phyloP scores from a whole-genome alignment of 2,113 vertebrate species.

The Camelus dromedarius region DNA sequence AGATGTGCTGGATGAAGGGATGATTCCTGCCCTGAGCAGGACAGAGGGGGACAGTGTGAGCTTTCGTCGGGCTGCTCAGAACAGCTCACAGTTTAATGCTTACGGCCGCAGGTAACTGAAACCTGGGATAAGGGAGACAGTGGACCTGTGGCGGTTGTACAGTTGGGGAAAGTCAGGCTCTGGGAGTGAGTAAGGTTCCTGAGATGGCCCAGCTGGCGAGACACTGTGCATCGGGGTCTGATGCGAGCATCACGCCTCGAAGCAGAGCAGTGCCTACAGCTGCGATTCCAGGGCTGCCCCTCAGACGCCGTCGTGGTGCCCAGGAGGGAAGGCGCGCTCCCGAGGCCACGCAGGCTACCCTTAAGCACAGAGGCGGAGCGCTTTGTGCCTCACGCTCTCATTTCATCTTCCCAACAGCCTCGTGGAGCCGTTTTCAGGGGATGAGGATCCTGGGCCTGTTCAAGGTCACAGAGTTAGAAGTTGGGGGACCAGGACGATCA shows the following conservation, averaged over 20 bases:
- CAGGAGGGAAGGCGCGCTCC: accelerated
- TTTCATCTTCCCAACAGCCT: not conserved
- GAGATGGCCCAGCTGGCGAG: no score
- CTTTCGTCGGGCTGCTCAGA: not conserved
- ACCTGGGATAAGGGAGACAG: not conserved
- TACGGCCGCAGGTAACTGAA: not conserved
- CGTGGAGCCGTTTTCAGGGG: no score
- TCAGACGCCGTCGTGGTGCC: accelerated
- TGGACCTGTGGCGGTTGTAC: accelerated
- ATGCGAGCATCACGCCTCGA: accelerated
- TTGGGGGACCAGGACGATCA: no score
- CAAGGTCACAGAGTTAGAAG: not conserved
- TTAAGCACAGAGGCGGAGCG: not conserved
- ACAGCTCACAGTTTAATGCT: not conserved
- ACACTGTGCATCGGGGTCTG: not conserved
- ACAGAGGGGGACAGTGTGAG: not conserved
- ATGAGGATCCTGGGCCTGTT: not conserved
- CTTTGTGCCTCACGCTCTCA: accelerated
- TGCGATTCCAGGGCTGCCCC: accelerated
- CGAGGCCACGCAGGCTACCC: accelerated
- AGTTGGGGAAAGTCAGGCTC: not conserved
- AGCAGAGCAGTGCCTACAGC: accelerated
- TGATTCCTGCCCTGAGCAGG: not conserved
- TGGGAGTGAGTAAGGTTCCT: not conserved
- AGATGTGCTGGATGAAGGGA: not conserved